A percentile compares a stretch with the other conserved stretches of the same genome.
Evolutionary conservation across 92 coral and sea anemone genomes (phyloP).

Genomic region (Bergia puertoricense): DNA sequence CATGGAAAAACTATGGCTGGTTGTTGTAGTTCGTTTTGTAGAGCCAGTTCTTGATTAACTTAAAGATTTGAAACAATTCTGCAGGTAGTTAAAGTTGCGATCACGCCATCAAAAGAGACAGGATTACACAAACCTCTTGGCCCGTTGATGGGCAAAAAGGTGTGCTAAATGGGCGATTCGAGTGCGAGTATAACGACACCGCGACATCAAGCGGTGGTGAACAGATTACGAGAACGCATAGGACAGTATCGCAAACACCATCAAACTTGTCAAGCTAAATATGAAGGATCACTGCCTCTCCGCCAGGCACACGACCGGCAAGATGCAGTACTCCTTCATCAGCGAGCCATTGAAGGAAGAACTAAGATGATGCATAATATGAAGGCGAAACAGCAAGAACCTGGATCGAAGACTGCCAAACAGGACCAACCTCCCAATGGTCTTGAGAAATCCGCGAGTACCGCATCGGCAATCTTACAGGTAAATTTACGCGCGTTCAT

Average conservation of each 20-base stretch:
- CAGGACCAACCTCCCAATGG: conserved; percentile 80
- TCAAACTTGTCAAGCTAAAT: conserved; percentile 76
- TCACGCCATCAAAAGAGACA: conserved; percentile 10
- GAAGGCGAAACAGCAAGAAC: conserved; percentile 66
- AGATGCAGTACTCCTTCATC: conserved; percentile 70
- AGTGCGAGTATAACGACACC: conserved; percentile 77
- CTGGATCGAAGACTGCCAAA: conserved; percentile 69
- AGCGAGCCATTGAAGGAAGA: conserved; percentile 81
- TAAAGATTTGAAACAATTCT: conserved; percentile 33
- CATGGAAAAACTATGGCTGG: conserved; percentile 60
- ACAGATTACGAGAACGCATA: conserved; percentile 85
- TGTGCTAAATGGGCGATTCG: conserved; percentile 65
- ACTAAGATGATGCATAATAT: conserved; percentile 62
- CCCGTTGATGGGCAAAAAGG: conserved; percentile 34
- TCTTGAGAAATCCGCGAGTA: conserved; percentile 74
- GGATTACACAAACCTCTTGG: neutral
- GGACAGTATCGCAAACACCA: conserved; percentile 83
- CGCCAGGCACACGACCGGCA: conserved; percentile 79
- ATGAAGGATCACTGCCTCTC: conserved; percentile 76
- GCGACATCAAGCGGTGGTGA: conserved; percentile 90
- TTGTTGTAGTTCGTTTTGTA: conserved; percentile 19
- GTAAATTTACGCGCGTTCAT: conserved; percentile 57
- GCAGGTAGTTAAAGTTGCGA: conserved; percentile 21
- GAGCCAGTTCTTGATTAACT: conserved; percentile 24
- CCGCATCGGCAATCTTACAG: conserved; percentile 72